Evolutionary conservation across 2,888 invertebrate genomes (phyloP).

Genomic region (Patella caerulea): DNA sequence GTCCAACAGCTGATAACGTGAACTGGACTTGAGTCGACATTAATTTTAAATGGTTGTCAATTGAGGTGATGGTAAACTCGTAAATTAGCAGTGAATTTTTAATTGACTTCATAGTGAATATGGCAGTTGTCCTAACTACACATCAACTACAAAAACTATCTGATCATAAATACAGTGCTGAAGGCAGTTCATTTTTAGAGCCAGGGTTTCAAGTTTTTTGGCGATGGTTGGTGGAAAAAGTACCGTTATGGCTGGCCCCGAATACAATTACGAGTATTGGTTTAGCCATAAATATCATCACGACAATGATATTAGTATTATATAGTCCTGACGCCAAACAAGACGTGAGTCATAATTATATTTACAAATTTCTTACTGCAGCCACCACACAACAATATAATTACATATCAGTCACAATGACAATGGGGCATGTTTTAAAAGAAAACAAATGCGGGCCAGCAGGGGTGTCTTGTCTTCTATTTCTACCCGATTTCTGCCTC

Average conservation of each 20-base stretch:
- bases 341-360: constrained; percentile 74
- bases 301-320: constrained; percentile 91
- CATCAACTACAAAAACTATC: constrained; percentile 89
- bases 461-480: no score
- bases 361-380: background rate
- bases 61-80: no score
- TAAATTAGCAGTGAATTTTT: no score
- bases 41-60: no score
- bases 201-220: constrained; percentile 94
- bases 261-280: constrained; percentile 97
- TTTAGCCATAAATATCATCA: constrained; percentile 90
- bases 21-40: no score
- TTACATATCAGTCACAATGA: no score
- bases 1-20: no score
- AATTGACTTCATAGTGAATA: constrained; percentile 20
- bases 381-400: no score
- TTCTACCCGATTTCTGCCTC: no score
- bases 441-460: no score
- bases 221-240: constrained; percentile 89
- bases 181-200: constrained; percentile 88
- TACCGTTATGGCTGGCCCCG: constrained; percentile 95
- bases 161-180: constrained; percentile 96
- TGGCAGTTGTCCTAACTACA: constrained; percentile 57
- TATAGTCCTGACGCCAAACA: constrained; percentile 92
- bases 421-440: no score